Percentiles rank a stretch among this genome's conserved stretches.
Conservation (phyloP, 2,888 invertebrate species). For the Apamea epomidion region DNA sequence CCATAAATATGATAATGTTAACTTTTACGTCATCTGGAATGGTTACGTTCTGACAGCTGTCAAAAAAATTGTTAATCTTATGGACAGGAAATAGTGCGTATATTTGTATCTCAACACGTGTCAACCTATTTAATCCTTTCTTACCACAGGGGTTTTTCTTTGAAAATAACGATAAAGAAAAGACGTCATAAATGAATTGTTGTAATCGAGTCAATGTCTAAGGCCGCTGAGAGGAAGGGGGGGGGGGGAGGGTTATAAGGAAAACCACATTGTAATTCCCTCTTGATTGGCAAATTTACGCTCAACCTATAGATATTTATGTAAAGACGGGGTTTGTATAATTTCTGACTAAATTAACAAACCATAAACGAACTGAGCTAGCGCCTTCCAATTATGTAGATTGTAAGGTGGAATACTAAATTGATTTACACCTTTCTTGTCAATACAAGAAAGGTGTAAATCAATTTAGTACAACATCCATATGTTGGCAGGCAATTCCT, state of each 20-base stretch:
- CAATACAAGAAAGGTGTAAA: no score
- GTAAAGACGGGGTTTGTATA: constrained; percentile 53
- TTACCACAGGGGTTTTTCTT: not conserved
- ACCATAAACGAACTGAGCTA: constrained; percentile 45
- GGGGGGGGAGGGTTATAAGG: constrained; percentile 43
- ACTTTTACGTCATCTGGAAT: no score
- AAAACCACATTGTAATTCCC: constrained; percentile 61
- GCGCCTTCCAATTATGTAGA: constrained; percentile 46
- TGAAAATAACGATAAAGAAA: constrained; percentile 20
- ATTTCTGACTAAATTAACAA: constrained; percentile 54
- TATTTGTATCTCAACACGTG: not conserved
- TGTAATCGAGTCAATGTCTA: constrained; percentile 56
- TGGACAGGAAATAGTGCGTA: not conserved
- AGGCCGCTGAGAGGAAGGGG: not conserved
- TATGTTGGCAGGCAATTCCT: not conserved
- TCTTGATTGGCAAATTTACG: constrained; percentile 64
- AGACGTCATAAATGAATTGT: constrained; percentile 51
- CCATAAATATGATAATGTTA: no score
- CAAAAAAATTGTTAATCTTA: no score
- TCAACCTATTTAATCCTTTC: not conserved
- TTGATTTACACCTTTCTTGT: constrained; percentile 32
- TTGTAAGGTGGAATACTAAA: constrained; percentile 38
- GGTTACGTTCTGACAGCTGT: no score
- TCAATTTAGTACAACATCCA: no score
- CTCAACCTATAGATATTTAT: constrained; percentile 53